Conservation (phyloP, 2,113 vertebrate genomes). For the Nerophis lumbriciformis region DNA sequence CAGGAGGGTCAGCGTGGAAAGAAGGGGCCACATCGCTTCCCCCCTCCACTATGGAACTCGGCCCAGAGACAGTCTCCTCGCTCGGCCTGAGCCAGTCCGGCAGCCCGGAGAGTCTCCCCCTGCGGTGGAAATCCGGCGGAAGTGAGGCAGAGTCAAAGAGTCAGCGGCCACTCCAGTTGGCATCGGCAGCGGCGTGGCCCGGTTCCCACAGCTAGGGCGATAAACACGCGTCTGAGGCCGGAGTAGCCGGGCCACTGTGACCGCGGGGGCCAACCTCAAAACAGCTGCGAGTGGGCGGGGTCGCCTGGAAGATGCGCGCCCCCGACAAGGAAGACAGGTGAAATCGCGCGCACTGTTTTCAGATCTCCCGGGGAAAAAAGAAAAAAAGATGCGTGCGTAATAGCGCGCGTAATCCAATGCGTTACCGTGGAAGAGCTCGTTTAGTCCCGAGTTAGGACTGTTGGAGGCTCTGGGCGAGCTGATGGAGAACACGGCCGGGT, state of each 20-base stretch:
- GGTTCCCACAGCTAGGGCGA: conserved; percentile 53
- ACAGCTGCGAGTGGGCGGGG: conserved; percentile 63
- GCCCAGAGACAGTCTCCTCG: conserved; percentile 70
- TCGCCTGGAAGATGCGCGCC: conserved; percentile 57
- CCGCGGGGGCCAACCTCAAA: conserved; percentile 61
- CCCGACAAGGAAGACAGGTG: conserved; percentile 67
- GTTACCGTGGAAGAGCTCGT: conserved; percentile 10
- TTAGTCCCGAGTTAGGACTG: conserved; percentile 53
- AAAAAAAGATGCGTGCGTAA: conserved; percentile 31
- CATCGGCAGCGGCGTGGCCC: conserved; percentile 64
- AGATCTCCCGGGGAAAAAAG: conserved; percentile 19
- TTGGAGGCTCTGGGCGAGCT: conserved; percentile 47
- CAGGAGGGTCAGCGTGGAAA: conserved; percentile 79
- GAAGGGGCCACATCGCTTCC: conserved; percentile 77
- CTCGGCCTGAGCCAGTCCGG: conserved; percentile 63
- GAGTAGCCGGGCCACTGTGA: conserved; percentile 61
- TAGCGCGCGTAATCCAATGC: conserved; percentile 56
- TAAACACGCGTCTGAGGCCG: conserved; percentile 39
- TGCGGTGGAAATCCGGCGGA: conserved; percentile 61
- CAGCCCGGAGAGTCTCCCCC: conserved; percentile 58
- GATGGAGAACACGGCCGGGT: conserved; percentile 51
- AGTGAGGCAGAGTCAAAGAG: conserved; percentile 61
- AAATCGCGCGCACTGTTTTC: conserved; percentile 63
- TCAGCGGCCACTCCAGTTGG: conserved; percentile 66
- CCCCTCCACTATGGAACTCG: conserved; percentile 72